Evolutionary conservation across 2,888 invertebrate genomes (phyloP).

Genomic region (Diadegma fenestrale): DNA sequence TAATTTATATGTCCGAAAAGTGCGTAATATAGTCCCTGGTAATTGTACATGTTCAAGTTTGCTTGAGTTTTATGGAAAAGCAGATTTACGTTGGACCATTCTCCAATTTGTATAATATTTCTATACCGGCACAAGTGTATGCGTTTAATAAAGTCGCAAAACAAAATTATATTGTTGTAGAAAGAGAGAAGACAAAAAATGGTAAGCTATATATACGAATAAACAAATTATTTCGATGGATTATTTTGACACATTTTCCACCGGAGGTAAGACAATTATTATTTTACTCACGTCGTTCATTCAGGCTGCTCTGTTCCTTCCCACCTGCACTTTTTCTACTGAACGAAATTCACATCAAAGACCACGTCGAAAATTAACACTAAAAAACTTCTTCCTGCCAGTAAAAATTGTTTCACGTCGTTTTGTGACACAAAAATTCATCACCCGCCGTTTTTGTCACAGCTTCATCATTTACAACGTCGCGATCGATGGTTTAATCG

Average conservation of each 20-base stretch:
- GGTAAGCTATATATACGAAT: background rate
- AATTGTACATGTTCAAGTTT: slow-evolving; percentile 64
- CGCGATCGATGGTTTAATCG: too few species aligned
- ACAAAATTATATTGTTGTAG: slow-evolving; percentile 45
- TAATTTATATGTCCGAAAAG: slow-evolving; percentile 61
- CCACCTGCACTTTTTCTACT: background rate
- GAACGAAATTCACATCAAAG: background rate
- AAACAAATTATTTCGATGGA: background rate
- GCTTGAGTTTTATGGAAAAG: slow-evolving; percentile 75
- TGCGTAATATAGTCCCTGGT: slow-evolving; percentile 58
- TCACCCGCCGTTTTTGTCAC: too few species aligned
- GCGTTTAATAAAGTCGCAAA: slow-evolving; percentile 81
- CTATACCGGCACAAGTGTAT: slow-evolving; percentile 80
- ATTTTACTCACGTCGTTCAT: background rate
- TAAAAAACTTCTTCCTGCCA: too few species aligned
- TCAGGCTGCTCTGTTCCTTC: background rate
- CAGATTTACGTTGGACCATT: slow-evolving; percentile 66
- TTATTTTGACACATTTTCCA: background rate
- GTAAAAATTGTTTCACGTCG: background rate
- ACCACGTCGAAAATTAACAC: background rate
- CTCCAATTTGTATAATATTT: slow-evolving; percentile 83
- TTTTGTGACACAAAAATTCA: background rate
- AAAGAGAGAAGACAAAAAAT: background rate
- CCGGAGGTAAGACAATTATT: slow-evolving; percentile 4
- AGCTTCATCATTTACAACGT: too few species aligned